Percentiles rank a stretch among this genome's conserved stretches.
Evolutionary conservation across 2,888 invertebrate genomes (phyloP).

Genomic region (Gastracanthus pulcherrimus): DNA sequence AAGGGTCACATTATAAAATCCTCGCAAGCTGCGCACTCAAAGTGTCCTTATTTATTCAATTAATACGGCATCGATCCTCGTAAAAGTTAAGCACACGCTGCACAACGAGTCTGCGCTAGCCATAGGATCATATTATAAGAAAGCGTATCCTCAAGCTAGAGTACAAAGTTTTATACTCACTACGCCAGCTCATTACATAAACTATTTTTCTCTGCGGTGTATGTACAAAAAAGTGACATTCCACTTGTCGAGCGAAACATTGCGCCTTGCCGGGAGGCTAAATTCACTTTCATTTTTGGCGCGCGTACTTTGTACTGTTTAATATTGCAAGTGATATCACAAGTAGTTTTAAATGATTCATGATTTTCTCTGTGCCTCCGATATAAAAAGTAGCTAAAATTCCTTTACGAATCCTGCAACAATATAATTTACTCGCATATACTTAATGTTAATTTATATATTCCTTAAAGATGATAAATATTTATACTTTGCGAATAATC

Average conservation of each 20-base stretch:
- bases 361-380: not conserved
- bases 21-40: not conserved
- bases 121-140: not conserved
- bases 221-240: constrained; percentile 2
- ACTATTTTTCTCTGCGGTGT: constrained; percentile 12
- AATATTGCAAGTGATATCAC: too few species aligned
- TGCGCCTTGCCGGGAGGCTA: not conserved
- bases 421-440: not conserved
- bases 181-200: constrained; percentile 32
- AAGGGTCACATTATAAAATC: not conserved
- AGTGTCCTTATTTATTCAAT: constrained; percentile 35
- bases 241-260: not conserved
- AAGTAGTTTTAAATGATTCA: not conserved
- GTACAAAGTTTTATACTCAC: constrained; percentile 19
- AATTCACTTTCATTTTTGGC: constrained; percentile 2
- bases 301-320: too few species aligned
- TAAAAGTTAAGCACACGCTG: constrained; percentile 26
- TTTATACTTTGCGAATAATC: too few species aligned
- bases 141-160: constrained; percentile 23
- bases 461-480: too few species aligned
- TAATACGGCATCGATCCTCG: constrained; percentile 44
- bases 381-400: too few species aligned
- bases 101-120: not conserved
- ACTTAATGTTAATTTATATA: not conserved
- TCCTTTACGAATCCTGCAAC: too few species aligned